Evolutionary conservation across 2,113 vertebrate species (phyloP).

Genomic region (Seriola rivoliana): DNA sequence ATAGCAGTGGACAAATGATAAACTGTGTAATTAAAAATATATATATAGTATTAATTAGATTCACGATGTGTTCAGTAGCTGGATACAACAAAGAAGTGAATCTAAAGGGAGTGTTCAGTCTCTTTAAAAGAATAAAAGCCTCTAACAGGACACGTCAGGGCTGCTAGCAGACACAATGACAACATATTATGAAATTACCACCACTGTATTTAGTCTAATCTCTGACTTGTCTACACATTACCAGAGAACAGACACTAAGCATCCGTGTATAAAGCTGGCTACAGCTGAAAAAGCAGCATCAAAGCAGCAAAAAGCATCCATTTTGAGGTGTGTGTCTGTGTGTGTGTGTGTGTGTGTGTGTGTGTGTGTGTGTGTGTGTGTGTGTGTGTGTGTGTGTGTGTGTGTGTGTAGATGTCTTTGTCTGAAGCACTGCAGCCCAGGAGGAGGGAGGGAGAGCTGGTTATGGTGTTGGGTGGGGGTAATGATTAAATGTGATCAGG

Average conservation of each 20-base stretch:
- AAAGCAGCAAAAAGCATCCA: slow-evolving; percentile 38
- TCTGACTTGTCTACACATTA: neutral
- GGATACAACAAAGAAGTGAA: neutral
- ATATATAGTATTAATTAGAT: neutral
- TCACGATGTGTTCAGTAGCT: too few relatives aligned
- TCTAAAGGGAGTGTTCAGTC: neutral
- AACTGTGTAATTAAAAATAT: neutral
- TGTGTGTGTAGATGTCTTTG: slow-evolving; percentile 64
- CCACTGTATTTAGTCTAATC: neutral
- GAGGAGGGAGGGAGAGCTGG: slow-evolving; percentile 33
- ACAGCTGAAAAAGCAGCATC: neutral
- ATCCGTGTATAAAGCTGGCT: neutral
- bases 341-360: slow-evolving; percentile 28
- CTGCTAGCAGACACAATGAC: slow-evolving; percentile 1
- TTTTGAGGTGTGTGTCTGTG: slow-evolving; percentile 56
- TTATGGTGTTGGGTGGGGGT: slow-evolving; percentile 39
- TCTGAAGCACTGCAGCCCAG: slow-evolving; percentile 67
- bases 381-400: slow-evolving; percentile 2
- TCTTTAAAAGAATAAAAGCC: neutral
- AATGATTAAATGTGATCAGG: slow-evolving; percentile 70
- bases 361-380: slow-evolving; percentile 27
- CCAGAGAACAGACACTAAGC: neutral
- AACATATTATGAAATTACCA: neutral
- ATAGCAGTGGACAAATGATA: too few relatives aligned
- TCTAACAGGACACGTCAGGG: neutral